Percentiles rank a stretch among this genome's conserved stretches.
These are phyloP conservation scores for Beris morrisii DNA, from an alignment of 2,888 invertebrate species.

Conservation along the genomic window DNA sequence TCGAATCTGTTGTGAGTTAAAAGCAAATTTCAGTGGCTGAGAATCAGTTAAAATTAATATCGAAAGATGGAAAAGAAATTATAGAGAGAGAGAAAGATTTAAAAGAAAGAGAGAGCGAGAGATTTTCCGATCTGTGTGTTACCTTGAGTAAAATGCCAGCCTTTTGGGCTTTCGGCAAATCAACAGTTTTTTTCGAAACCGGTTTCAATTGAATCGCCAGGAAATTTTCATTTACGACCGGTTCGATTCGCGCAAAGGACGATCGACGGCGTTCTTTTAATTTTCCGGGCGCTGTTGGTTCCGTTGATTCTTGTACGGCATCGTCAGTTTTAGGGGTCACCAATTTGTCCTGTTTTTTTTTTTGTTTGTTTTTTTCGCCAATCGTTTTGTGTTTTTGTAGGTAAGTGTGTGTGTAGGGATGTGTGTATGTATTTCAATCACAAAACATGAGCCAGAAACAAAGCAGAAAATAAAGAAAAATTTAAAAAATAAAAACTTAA, in stretches of 20 bases:
- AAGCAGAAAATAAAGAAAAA: constrained; percentile 11
- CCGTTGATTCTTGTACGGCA: background rate
- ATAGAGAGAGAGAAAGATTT: constrained; percentile 15
- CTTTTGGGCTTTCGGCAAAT: constrained; percentile 50
- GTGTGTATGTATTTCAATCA: background rate
- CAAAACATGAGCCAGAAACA: background rate
- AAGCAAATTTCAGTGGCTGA: too few relatives aligned
- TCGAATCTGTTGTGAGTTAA: too few relatives aligned
- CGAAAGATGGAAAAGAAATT: background rate
- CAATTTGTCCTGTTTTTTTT: constrained; percentile 36
- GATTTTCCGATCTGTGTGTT: constrained; percentile 34
- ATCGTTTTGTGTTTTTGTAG: constrained; percentile 39
- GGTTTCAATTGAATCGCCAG: constrained; percentile 65
- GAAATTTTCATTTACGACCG: constrained; percentile 61
- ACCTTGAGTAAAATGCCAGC: constrained; percentile 52
- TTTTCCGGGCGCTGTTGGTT: constrained; percentile 41
- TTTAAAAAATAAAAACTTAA: background rate
- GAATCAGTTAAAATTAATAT: background rate
- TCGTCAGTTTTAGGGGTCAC: constrained; percentile 36
- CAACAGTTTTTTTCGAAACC: constrained; percentile 56
- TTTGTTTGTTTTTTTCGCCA: constrained; percentile 50
- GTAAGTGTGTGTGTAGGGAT: background rate
- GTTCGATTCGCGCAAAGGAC: constrained; percentile 57
- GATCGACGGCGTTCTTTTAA: constrained; percentile 49
- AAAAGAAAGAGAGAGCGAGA: too few relatives aligned